phyloP scores from a whole-genome alignment of 2,888 invertebrate genomes.

The Sericinus montela region DNA sequence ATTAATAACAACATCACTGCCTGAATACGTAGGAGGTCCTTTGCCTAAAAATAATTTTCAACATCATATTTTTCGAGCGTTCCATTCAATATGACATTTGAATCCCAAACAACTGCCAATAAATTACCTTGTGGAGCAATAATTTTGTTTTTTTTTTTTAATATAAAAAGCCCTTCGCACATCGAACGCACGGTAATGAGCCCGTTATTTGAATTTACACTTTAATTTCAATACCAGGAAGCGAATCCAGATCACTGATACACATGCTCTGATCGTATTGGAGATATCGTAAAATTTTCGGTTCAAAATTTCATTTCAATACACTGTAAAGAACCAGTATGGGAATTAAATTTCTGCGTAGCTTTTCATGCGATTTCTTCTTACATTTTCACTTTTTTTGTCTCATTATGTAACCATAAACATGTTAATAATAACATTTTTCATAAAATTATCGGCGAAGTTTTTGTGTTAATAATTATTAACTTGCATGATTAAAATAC shows the following conservation, averaged over 20 bases:
- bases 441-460: no score
- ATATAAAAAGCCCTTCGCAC: slow-evolving; percentile 5
- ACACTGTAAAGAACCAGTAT: slow-evolving; percentile 9
- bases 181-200: slow-evolving; percentile 15
- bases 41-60: slow-evolving; percentile 13
- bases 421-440: no score
- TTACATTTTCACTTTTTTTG: no score
- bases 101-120: slow-evolving; percentile 16
- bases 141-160: slow-evolving; percentile 17
- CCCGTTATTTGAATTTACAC: slow-evolving; percentile 19
- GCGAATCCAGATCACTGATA: slow-evolving; percentile 20
- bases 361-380: background rate
- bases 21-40: slow-evolving; percentile 12
- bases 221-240: slow-evolving; percentile 24
- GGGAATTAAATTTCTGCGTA: background rate
- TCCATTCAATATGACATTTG: slow-evolving; percentile 20
- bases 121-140: slow-evolving; percentile 9
- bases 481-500: no score
- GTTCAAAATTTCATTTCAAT: slow-evolving; percentile 13
- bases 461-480: no score
- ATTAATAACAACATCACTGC: slow-evolving; percentile 12
- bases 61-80: slow-evolving; percentile 15
- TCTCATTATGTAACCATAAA: no score
- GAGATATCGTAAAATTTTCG: slow-evolving; percentile 22
- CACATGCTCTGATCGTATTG: slow-evolving; percentile 13